phyloP scores from a whole-genome alignment of 1,140 invertebrate species.

The Pectinophora gossypiella region DNA sequence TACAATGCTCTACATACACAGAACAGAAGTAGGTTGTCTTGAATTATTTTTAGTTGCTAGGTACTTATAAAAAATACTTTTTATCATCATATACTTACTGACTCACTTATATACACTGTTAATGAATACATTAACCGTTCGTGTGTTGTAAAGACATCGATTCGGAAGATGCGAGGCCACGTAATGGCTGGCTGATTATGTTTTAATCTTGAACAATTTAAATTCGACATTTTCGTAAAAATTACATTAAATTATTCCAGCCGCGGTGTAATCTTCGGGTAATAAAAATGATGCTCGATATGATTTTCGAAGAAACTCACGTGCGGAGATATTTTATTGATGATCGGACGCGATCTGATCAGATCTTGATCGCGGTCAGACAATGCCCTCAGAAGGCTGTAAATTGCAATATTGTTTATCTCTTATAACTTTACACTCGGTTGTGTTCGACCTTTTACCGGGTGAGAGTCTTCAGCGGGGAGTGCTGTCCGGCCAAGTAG shows the following conservation, averaged over 20 bases:
- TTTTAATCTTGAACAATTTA: slow-evolving; percentile 39
- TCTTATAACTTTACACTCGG: background rate
- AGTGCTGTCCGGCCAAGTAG: no score
- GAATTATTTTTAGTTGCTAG: no score
- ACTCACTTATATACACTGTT: no score
- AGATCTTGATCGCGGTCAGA: background rate
- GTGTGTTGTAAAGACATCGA: no score
- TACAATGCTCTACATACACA: no score
- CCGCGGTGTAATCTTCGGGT: slow-evolving; percentile 28
- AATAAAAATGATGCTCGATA: slow-evolving; percentile 41
- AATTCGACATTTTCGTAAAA: slow-evolving; percentile 35
- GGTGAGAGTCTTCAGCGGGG: no score
- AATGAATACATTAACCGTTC: no score
- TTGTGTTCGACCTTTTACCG: no score
- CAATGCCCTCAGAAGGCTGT: background rate
- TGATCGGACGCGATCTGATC: background rate
- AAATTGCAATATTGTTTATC: background rate
- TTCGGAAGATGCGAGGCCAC: no score
- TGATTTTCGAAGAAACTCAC: slow-evolving; percentile 35
- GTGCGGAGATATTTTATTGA: slow-evolving; percentile 8
- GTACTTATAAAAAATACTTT: no score
- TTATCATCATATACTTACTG: no score
- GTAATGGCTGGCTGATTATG: slow-evolving; percentile 27
- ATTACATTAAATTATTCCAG: slow-evolving; percentile 34
- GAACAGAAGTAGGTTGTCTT: no score